Base-by-base conservation (phyloP, 2,113 vertebrate species). In the Coptodon rendalli region DNA sequence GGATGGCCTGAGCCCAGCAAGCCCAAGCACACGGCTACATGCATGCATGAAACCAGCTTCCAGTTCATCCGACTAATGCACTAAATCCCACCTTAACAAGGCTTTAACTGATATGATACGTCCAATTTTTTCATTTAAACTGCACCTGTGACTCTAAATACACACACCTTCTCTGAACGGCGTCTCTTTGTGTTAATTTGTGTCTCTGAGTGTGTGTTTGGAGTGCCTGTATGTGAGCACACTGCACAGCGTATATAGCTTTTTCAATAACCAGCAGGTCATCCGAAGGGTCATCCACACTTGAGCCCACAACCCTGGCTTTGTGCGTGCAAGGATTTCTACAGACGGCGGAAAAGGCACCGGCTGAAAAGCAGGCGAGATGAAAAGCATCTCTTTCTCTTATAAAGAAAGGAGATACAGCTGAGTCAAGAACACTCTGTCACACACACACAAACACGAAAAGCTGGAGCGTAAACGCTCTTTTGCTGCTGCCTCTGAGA, bases 311-410 rank as follows among this genome's bases (percentile, higher is more conserved):
- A 87, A 61, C 59, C 48, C 57, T 40, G 27, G 36, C 86, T 89
- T 48, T 91, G 66, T 89, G 53, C 48, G 54, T 52, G 59, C 81
- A 66, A 45, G 48, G 84, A 83, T 63, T 88, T 86, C 82, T 73
- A 29, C 83, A 86, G 83, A 88, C 34, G 66, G 52, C 24, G 50
- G 80, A 89, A 87, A 92, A 86, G 84, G 86, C 86, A 81, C 66
- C 86, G 22, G 68, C 88, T 93, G 88, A 94, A 92, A 92, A 91
- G 88, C 85, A 56, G 86, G 63, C 3, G 27, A 88, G 90, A 90
- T 86, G 63, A 91, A 94, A 92, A 84, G 86, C 22, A 40, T 83
- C 45, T 83, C 40, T 76, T 89, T 85, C 81, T 43, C 86, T 83
- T 31, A 80, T 43, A 22, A 85, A 91, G 82, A 91, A 89, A 91